phyloP scores from a whole-genome alignment of 2,888 invertebrate genomes.

The Noctua pronuba region DNA sequence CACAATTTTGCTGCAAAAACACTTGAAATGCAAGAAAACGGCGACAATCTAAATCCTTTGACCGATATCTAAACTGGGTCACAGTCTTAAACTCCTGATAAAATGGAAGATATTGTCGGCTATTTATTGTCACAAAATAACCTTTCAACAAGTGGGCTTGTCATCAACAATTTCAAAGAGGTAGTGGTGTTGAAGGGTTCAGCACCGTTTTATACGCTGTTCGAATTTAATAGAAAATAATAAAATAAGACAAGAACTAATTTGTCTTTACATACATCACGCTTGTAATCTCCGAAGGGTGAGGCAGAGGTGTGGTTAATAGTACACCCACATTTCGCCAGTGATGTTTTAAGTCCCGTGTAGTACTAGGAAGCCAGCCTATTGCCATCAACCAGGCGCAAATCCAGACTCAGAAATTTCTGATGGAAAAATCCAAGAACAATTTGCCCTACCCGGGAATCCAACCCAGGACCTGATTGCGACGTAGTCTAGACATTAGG shows the following conservation, averaged over 20 bases:
- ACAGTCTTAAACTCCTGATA: conserved; percentile 15
- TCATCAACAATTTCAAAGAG: background rate
- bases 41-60: conserved; percentile 54
- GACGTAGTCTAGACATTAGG: background rate
- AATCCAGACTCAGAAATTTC: no score
- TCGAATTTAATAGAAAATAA: background rate
- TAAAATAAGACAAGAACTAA: background rate
- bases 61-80: conserved; percentile 47
- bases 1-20: background rate
- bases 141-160: background rate
- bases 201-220: background rate
- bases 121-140: background rate
- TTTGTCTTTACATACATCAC: background rate
- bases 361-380: no score
- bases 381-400: no score
- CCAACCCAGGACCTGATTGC: no score
- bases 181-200: background rate
- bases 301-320: background rate
- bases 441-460: no score
- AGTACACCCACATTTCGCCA: background rate
- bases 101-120: conserved; percentile 4
- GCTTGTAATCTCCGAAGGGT: background rate
- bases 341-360: no score
- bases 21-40: conserved; percentile 12
- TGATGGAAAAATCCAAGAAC: no score